Conservation (phyloP, 2,888 invertebrate species). For the Melanotus villosus region DNA sequence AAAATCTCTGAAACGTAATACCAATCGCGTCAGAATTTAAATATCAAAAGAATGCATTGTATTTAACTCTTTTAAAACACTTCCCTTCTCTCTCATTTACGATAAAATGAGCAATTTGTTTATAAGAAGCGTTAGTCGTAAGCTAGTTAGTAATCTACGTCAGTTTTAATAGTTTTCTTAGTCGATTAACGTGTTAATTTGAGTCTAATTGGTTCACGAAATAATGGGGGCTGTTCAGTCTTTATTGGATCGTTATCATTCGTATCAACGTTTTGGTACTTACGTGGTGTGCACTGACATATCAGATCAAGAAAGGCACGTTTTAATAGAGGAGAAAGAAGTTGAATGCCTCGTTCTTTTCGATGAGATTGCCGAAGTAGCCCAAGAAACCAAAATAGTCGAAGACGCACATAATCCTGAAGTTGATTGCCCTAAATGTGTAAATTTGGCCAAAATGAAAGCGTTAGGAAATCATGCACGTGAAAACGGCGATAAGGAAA, state of each 20-base stretch:
- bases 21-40: too few species aligned
- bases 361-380: not conserved
- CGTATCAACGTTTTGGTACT: constrained; percentile 19
- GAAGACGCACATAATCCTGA: constrained; percentile 2
- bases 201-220: not conserved
- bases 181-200: not conserved
- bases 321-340: constrained; percentile 17
- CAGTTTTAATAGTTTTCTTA: not conserved
- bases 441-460: not conserved
- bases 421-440: constrained; percentile 19
- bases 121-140: not conserved
- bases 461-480: not conserved
- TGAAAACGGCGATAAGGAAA: too few species aligned
- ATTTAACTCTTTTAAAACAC: not conserved
- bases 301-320: constrained; percentile 21
- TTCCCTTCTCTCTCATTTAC: not conserved
- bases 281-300: constrained; percentile 17
- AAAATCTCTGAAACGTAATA: too few species aligned
- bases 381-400: not conserved
- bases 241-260: constrained; percentile 6
- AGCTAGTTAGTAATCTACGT: not conserved
- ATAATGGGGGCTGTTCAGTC: constrained; percentile 29
- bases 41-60: not conserved
- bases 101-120: constrained; percentile 24
- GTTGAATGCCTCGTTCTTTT: not conserved